Percentiles rank a stretch among this genome's conserved stretches.
Conservation (phyloP, 2,888 invertebrate genomes). For the Stegana nigrithorax region DNA sequence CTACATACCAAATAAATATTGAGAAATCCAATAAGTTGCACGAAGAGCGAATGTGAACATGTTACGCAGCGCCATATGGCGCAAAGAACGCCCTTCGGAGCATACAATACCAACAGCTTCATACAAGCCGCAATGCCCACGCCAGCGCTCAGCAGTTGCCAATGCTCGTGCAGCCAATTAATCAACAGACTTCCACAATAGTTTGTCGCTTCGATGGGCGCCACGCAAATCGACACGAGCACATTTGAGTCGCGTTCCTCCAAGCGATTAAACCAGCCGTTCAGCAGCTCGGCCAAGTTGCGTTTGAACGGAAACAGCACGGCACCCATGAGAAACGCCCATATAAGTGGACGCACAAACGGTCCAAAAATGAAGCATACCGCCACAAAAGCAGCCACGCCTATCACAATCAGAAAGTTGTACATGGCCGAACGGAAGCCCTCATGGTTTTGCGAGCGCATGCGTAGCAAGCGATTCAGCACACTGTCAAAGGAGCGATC, state of each 20-base stretch:
- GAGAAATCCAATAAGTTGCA: constrained; percentile 58
- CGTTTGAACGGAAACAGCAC: constrained; percentile 96
- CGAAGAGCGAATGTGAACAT: constrained; percentile 64
- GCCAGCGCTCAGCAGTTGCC: constrained; percentile 73
- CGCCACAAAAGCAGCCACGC: constrained; percentile 70
- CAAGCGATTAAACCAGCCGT: constrained; percentile 81
- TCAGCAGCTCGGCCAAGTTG: constrained; percentile 79
- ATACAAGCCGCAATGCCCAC: constrained; percentile 57
- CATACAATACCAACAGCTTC: constrained; percentile 70
- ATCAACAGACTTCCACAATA: constrained; percentile 81
- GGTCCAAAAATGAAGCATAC: constrained; percentile 89
- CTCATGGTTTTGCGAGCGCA: constrained; percentile 66
- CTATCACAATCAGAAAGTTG: constrained; percentile 66
- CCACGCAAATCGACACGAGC: constrained; percentile 71
- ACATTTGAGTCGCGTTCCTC: constrained; percentile 78
- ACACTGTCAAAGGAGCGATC: constrained; percentile 68
- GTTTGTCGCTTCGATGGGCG: constrained; percentile 83
- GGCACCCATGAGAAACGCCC: constrained; percentile 97
- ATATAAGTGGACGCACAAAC: constrained; percentile 92
- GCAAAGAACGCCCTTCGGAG: constrained; percentile 73
- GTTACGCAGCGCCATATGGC: constrained; percentile 69
- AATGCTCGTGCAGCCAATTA: constrained; percentile 76
- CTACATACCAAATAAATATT: constrained; percentile 63
- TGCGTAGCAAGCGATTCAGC: constrained; percentile 61
- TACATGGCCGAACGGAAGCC: constrained; percentile 67